Evolutionary conservation across 1,140 invertebrate genomes (phyloP), one percentile per base, ranked within the genome.

Genomic region (Drosophila kurseongensis): DNA sequence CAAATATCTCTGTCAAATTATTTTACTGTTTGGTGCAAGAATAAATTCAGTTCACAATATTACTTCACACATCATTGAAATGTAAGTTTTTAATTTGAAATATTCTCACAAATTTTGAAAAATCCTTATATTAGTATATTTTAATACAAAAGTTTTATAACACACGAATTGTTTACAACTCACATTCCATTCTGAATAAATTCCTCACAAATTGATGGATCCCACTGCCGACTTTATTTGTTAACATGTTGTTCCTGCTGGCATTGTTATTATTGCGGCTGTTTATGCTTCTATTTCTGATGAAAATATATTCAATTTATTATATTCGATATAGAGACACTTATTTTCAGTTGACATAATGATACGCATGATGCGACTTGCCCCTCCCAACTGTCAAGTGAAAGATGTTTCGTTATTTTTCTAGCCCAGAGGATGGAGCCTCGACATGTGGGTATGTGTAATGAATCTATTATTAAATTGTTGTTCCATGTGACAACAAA

Each of bases 391-490:
- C 75, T 66, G 61, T 60, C 52, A 66, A 52, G 47, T 57, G 61
- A 51, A 80, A 76, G 80, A 81, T 81, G 66, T 66, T 51, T 52
- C 56, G 41, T 56, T 77, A 67, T 80, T 80, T 80, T 80, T 47
- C 66, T 74, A 62, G 72, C 67, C 62, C 48, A 66, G 78, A 66
- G 68, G 67, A 58, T 52, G 42, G 40, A 45, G 23, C 18, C 14
- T 27, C 54, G 51, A 47, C 60, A 48, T 59, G 23, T 54, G 50
- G 74, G 61, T 85, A 38, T 78, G 44, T 68, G 83, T 89, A 88
- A 88, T 88, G 83, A 88, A 88, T 88, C 83, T 88, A 89, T 88
- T 88, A 88, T 88, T 88, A 89, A 89, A 88, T 89, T 88, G 84
- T 83, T 76, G 83, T 80, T 88, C 79, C 84, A 75, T 76, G 74